Base-by-base conservation (phyloP, 2,888 invertebrate genomes). In the Microctonus brassicae region DNA sequence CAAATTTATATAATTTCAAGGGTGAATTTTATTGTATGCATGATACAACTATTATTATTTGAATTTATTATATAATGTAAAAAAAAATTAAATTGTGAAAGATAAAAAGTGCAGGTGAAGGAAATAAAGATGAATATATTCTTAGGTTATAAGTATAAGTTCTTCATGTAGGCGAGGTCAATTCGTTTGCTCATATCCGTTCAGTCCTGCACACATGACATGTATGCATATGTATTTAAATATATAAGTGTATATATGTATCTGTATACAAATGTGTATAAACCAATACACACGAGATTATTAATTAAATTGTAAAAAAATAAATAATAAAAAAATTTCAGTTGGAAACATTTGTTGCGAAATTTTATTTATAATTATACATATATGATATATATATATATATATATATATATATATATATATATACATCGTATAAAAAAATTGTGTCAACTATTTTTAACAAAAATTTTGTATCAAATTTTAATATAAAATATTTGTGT, bases 101-200 rank as follows among this genome's bases (percentile, higher is more conserved):
- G 6, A 53, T 53, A 20, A 22, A 9, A 22, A 53, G 39, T 53
- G 57, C n/a, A n/a, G n/a, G n/a, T n/a, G n/a, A n/a, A n/a, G n/a
- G n/a, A n/a, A n/a, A 26, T 26, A 29, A 29, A 13, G 17, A 57
- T 17, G 26, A 29, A 13, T 11, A 4, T 57, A 26, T 57, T 57
- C 57, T 5, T n/a, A 24, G 26, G 57, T 11, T 26, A 2, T n/a
- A 2, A 29, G n/a, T 57, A 7, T 6, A 4, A 53, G 53, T 29
- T 29, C 29, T 29, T 57, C 29, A 11, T 55, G 20, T 63, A 42
- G 26, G 26, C 47, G 63, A 63, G 63, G 63, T 63, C 63, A 39
- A 63, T 42, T 63, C 26, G 47, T 47, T 63, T 36, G 36, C 29
- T 57, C 63, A 47, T 63, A 42, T 47, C 47, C 61, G 61, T 58